These are phyloP conservation scores for Parapristionchus giblindavisi DNA, from an alignment of 2,888 invertebrate species.

Conservation along the genomic window DNA sequence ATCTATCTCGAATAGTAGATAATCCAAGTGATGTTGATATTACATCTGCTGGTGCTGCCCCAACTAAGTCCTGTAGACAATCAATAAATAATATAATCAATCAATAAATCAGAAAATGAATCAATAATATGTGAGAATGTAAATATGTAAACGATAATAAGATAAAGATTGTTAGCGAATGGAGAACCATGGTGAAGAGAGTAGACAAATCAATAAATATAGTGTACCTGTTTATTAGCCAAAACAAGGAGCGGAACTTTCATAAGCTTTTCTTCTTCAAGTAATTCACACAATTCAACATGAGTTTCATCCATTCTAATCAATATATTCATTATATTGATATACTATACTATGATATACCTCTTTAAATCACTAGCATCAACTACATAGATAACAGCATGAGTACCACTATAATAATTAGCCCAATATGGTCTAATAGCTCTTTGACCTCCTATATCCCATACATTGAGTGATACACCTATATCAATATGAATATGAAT, in stretches of 20 bases:
- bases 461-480: conserved; percentile 81
- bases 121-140: not conserved
- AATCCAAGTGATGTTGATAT: conserved; percentile 76
- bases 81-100: not conserved
- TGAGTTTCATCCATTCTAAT: conserved; percentile 54
- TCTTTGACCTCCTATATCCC: conserved; percentile 99
- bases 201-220: not conserved
- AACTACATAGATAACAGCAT: conserved; percentile 85
- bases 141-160: not conserved
- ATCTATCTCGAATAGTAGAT: conserved; percentile 77
- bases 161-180: not conserved
- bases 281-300: conserved; percentile 84
- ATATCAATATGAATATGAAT: no score
- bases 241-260: conserved; percentile 90
- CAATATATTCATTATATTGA: not conserved
- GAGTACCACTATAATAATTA: conserved; percentile 80
- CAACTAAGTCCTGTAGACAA: conserved; percentile 78
- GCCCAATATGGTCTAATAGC: conserved; percentile 99
- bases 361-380: conserved; percentile 93
- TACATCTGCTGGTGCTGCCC: conserved; percentile 80
- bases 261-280: conserved; percentile 89
- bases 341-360: conserved; percentile 3
- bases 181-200: not conserved
- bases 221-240: conserved; percentile 87
- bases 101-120: not conserved